phyloP scores from a whole-genome alignment of 1,140 invertebrate genomes.

The Contarinia nasturtii region DNA sequence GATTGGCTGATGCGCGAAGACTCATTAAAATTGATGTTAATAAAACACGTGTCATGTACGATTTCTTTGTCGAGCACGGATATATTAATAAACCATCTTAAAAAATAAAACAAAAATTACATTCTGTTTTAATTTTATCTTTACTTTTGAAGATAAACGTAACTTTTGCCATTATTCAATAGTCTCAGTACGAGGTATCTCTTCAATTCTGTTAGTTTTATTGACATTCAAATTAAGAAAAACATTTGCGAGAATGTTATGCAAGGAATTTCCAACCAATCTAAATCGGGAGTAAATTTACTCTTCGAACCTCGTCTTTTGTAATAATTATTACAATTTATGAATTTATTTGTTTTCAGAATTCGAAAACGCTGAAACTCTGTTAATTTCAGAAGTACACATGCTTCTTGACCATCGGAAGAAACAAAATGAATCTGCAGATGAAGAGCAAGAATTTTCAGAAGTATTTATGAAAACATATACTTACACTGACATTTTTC shows the following conservation, averaged over 20 bases:
- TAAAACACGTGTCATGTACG: constrained; percentile 78
- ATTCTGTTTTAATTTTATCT: too few relatives aligned
- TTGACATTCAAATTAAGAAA: too few relatives aligned
- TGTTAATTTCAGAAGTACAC: constrained; percentile 95
- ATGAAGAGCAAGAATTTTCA: constrained; percentile 95
- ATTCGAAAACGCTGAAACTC: constrained; percentile 95
- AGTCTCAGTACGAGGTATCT: too few relatives aligned
- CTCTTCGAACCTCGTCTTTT: too few relatives aligned
- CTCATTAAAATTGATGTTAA: constrained; percentile 86
- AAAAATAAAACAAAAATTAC: too few relatives aligned
- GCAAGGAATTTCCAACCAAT: too few relatives aligned
- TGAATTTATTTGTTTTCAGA: constrained; percentile 38
- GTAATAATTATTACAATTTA: too few relatives aligned
- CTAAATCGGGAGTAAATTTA: too few relatives aligned
- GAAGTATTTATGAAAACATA: constrained; percentile 97
- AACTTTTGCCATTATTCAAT: too few relatives aligned
- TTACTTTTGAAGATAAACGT: too few relatives aligned
- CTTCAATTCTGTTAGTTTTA: not conserved
- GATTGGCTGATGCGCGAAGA: constrained; percentile 56
- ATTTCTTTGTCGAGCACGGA: constrained; percentile 54
- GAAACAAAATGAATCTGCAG: constrained; percentile 91
- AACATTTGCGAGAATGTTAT: too few relatives aligned
- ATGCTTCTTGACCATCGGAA: constrained; percentile 95
- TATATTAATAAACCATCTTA: constrained; percentile 39
- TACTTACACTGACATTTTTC: constrained; percentile 88